These are phyloP conservation scores for Lasioglossum marginatum DNA, from an alignment of 2,888 invertebrate genomes.

Conservation along the genomic window DNA sequence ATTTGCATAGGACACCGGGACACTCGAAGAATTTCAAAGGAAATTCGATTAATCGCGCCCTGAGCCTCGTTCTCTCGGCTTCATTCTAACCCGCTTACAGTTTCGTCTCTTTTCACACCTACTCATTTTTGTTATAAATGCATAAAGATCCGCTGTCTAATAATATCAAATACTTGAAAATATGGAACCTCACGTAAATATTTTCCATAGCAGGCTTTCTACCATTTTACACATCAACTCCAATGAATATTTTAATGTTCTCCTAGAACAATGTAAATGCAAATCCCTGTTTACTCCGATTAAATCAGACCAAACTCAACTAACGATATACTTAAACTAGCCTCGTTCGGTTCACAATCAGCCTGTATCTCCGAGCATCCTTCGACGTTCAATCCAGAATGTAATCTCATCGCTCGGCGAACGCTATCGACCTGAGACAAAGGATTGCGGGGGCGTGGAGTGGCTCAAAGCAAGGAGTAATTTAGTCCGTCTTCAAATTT, in stretches of 20 bases:
- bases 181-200: too few relatives aligned
- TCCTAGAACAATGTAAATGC: too few relatives aligned
- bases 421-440: conserved; percentile 24
- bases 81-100: not conserved
- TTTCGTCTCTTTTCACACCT: too few relatives aligned
- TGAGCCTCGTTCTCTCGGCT: not conserved
- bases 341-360: not conserved
- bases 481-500: conserved; percentile 20
- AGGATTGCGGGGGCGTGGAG: not conserved
- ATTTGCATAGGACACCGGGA: conserved; percentile 4
- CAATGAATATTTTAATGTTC: too few relatives aligned
- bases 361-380: not conserved
- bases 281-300: not conserved
- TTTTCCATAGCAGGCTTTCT: too few relatives aligned
- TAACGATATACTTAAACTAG: not conserved
- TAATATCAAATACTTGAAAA: too few relatives aligned
- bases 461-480: not conserved
- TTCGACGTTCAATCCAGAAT: not conserved
- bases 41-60: not conserved
- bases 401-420: not conserved
- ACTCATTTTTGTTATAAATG: too few relatives aligned
- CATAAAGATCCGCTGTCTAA: too few relatives aligned
- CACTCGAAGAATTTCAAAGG: conserved; percentile 4
- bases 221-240: too few relatives aligned
- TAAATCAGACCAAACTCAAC: not conserved